Base-by-base conservation (phyloP, 2,113 vertebrate genomes). In the Porphyrio hochstetteri region DNA sequence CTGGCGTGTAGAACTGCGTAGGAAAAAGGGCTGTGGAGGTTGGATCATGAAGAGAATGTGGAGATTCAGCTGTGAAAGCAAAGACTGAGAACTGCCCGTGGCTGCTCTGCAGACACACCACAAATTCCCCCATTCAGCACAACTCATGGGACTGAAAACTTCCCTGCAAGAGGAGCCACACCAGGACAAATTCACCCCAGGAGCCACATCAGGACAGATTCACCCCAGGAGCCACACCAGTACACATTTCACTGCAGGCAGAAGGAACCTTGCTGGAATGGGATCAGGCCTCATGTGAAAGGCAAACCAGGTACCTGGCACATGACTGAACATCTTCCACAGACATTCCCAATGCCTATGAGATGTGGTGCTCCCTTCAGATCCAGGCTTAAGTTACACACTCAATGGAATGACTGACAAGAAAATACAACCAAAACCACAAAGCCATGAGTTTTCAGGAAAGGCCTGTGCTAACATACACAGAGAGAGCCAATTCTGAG, bases 151-250 rank as follows among this genome's bases (percentile, higher is more conserved):
- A n/a, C 57, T 9, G 29, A 31, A 40, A 20, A 16, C 8, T 13
- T 12, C 0, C 9, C 42, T 27, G 12, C 7, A 57, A 1, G 9
- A 33, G 46, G 1, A 23, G 16, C 10, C 40, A 57, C 65, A 53
- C 12, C 31, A 13, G 53, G 3, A 28, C 52, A 53, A 28, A 53
- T 28, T 46, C 44, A 46, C 44, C 18, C 44, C 44, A 33, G 46
- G 1, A 23, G 15, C 9, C 40, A 57, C 65, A 53, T 10, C 35
- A 13, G 53, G 3, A 27, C 50, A 52, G 14, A 52, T 27, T 42
- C 42, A 42, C 42, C 16, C 42, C 42, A 33, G 46, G 1, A 23
- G 16, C 9, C 40, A 57, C 65, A 53, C 12, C 35, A 13, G 53
- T 4, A 28, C 52, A 53, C 14, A 53, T 28, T 55, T 10, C 83